Evolutionary conservation across 2,113 vertebrate genomes (phyloP).

Genomic region (Tichodroma muraria): DNA sequence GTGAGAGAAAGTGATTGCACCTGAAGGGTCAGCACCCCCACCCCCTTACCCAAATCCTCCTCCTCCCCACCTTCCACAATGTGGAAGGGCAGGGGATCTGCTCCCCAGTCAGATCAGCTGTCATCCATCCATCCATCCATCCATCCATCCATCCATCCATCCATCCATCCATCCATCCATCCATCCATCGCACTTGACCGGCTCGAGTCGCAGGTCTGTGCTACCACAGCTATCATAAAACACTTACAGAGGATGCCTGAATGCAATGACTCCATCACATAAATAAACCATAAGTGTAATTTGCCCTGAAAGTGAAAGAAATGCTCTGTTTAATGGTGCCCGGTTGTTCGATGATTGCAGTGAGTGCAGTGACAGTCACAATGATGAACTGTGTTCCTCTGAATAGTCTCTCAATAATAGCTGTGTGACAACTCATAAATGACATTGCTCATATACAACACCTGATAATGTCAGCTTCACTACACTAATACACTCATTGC

Average conservation of each 20-base stretch:
- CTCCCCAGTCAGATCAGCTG: not conserved
- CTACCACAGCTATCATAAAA: not conserved
- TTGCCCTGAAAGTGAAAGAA: not conserved
- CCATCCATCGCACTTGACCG: not conserved
- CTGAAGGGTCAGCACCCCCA: not conserved
- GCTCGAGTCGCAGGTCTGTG: fast-evolving
- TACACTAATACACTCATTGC: not conserved
- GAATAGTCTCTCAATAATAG: not conserved
- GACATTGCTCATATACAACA: not conserved
- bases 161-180: not conserved
- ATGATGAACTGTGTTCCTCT: not conserved
- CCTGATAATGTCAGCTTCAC: not conserved
- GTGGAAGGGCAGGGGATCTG: not conserved
- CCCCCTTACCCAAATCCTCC: not conserved
- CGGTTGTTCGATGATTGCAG: not conserved
- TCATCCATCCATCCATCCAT: no score
- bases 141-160: not conserved
- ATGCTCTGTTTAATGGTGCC: not conserved
- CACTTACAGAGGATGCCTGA: not conserved
- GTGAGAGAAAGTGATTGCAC: not conserved
- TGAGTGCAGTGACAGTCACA: not conserved
- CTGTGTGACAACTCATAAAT: conserved; percentile 8
- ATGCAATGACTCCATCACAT: not conserved
- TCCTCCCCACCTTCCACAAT: not conserved
- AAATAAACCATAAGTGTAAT: not conserved